Evolutionary conservation across 2,797 vertebrate genomes (phyloP), one percentile per base, ranked within the genome.

Genomic region (Orestias chungarensis): DNA sequence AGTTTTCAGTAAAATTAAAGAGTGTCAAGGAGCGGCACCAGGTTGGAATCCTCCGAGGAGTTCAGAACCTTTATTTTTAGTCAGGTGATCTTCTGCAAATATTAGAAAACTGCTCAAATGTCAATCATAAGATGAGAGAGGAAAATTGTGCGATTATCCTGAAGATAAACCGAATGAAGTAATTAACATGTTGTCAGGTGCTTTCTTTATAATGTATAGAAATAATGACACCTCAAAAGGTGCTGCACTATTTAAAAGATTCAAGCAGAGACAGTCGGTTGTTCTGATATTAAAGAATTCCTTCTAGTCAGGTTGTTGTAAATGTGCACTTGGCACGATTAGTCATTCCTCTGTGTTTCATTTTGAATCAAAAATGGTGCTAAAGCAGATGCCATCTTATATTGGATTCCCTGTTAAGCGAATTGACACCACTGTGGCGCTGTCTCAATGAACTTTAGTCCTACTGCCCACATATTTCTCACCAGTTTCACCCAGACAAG

Each of bases 351-450:
- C 75, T 35, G 71, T 2, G 83, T 71, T 66, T 43, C 50, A 67
- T 70, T 79, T 42, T 33, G 44, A 62, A 80, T 47, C 64, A 76
- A 65, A 76, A 49, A 6, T n/a, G 12, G 77, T 70, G 74, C 75
- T 76, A 68, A 82, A 84, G 71, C 70, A 72, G 65, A 70, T 75
- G 73, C 75, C 77, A 74, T 64, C 80, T 76, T 54, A 68, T 78
- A 73, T 77, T 52, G 55, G 46, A 72, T 27, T 47, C 46, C 77
- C 75, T 9, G 62, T 72, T 15, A 50, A 72, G 82, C 70, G 68
- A 81, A 76, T 78, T 80, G 66, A 44, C 78, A 84, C 78, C 76
- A 68, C 79, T 20, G 23, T 73, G 68, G 62, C 55, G 69, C 64
- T 17, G 69, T 62, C 68, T 49, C 44, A 52, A 57, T 79, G 54